phyloP scores from a whole-genome alignment of 2,797 vertebrate species.

The Picus viridis region DNA sequence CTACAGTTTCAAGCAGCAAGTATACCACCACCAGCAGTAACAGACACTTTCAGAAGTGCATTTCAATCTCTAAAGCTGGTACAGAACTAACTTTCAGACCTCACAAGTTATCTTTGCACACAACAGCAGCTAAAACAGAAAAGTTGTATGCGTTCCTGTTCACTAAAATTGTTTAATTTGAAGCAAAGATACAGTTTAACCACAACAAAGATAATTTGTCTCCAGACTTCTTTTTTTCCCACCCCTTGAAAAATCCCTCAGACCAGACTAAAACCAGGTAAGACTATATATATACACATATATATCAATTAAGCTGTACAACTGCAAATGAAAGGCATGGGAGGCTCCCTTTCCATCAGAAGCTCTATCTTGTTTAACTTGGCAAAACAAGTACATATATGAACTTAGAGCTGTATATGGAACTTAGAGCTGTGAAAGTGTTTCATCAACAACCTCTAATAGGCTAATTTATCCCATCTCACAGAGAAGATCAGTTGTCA shows the following conservation, averaged over 20 bases:
- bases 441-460: neutral
- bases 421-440: neutral
- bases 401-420: neutral
- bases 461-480: neutral
- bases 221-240: neutral
- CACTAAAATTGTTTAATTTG: neutral
- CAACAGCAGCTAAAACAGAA: neutral
- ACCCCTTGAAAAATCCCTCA: neutral
- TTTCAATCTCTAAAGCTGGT: neutral
- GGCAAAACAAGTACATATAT: neutral
- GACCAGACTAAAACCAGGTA: neutral
- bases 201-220: too few species aligned
- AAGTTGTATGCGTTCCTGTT: neutral
- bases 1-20: neutral
- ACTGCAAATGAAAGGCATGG: neutral
- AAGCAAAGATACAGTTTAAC: neutral
- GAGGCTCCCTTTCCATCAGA: neutral
- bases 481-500: neutral
- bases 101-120: neutral
- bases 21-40: neutral
- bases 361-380: neutral
- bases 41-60: neutral
- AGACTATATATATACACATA: neutral
- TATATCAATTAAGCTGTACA: neutral
- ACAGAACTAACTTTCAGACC: neutral